A percentile compares a stretch with the other conserved stretches of the same genome.
Conservation (phyloP, 2,888 invertebrate genomes). For the Cataglyphis livida region DNA sequence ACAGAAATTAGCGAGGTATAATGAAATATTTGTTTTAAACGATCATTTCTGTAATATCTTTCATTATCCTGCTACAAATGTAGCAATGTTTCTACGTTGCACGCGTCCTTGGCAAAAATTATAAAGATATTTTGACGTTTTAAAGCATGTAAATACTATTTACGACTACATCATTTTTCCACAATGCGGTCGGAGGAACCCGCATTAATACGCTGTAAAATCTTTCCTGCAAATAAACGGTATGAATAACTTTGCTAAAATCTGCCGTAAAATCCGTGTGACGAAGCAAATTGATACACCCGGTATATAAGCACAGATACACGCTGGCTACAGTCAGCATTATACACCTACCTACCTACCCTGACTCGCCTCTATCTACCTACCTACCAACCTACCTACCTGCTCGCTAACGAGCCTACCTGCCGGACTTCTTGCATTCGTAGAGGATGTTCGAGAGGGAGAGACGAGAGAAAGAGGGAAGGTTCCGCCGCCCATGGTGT, state of each 20-base stretch:
- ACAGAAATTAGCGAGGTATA: neutral
- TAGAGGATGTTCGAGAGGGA: slow-evolving; percentile 74
- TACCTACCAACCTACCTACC: slow-evolving; percentile 85
- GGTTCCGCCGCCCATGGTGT: slow-evolving; percentile 57
- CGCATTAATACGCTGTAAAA: neutral
- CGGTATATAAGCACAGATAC: slow-evolving; percentile 80
- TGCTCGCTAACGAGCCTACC: slow-evolving; percentile 85
- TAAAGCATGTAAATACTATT: neutral
- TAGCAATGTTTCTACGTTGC: neutral
- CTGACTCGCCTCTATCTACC: slow-evolving; percentile 76
- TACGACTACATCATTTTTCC: neutral
- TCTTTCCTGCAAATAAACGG: neutral
- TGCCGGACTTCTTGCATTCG: slow-evolving; percentile 84
- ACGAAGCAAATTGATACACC: slow-evolving; percentile 72
- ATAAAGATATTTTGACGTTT: neutral
- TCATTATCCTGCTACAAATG: neutral
- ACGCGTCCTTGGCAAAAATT: neutral
- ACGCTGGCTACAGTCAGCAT: slow-evolving; percentile 81
- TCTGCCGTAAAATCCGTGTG: slow-evolving; percentile 32
- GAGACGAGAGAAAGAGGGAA: neutral
- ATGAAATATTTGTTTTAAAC: neutral
- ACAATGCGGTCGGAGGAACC: slow-evolving; percentile 1
- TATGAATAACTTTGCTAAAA: neutral
- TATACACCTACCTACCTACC: slow-evolving; percentile 79
- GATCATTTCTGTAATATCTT: neutral